Evolutionary conservation across 2,888 invertebrate species (phyloP), one percentile per base, ranked within the genome.

Genomic region (Eristalis tenax): DNA sequence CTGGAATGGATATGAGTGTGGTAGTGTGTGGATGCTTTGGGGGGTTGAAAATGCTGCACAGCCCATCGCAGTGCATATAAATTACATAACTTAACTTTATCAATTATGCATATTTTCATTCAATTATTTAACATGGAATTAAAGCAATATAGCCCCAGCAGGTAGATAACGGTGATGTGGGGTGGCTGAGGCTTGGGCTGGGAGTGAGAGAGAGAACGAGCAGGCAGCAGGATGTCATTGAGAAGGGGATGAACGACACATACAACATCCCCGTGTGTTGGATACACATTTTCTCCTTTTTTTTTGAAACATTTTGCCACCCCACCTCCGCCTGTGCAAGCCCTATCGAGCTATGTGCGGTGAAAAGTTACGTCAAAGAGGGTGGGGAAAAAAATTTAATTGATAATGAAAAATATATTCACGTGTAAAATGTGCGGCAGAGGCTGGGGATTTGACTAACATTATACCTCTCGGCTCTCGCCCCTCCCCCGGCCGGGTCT

Each of bases 61-160:
- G 73, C 66, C 43, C 40, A 65, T 59, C 68, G 83, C 79, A 80
- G 87, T 87, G 83, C 87, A 87, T 87, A 88, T 84, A 88, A 84
- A 88, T 88, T 88, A 88, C 81, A 87, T 84, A 88, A 77, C 85
- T 84, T 88, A 89, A 89, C 86, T 88, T 83, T 83, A 85, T 89
- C 88, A 89, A 89, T 89, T 89, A 89, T 89, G 89, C 88, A 88
- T 88, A 88, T 89, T 89, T 89, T 89, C 89, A 89, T 89, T 88
- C 83, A 89, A 88, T 88, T 89, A 88, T 88, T 89, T 88, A 88
- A 86, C 83, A 86, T 81, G 83, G 88, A 83, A 85, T 85, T 89
- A 85, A 88, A 89, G 85, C 79, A 81, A 88, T 88, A 88, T 77
- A 84, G 73, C 80, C 69, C 75, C 38, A 10, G 28, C 35, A 10